These are phyloP conservation scores for Cyclina sinensis DNA, from an alignment of 1,140 invertebrate species.

Conservation along the genomic window DNA sequence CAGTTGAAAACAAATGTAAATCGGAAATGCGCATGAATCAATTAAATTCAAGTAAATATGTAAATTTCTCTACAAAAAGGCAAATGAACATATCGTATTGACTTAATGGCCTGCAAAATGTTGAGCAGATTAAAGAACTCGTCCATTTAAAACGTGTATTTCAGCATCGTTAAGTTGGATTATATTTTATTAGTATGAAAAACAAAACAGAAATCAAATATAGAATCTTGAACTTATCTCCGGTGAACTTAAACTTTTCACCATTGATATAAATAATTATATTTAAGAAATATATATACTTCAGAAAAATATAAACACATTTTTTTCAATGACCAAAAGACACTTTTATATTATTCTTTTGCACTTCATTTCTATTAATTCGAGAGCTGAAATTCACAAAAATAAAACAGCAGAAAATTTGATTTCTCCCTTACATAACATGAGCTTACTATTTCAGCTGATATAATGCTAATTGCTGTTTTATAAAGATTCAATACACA, in stretches of 20 bases:
- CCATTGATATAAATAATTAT: too few relatives aligned
- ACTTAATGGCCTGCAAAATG: constrained; percentile 6
- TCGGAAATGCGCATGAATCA: constrained; percentile 41
- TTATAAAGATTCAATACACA: constrained; percentile 22
- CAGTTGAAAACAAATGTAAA: constrained; percentile 56
- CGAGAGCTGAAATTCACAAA: too few relatives aligned
- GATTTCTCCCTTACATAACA: neutral
- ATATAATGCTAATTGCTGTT: constrained; percentile 15
- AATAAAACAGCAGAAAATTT: constrained; percentile 5
- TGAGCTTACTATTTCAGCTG: constrained; percentile 23
- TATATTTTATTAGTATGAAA: too few relatives aligned
- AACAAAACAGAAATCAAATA: too few relatives aligned
- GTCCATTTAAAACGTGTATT: neutral
- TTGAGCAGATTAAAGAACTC: neutral
- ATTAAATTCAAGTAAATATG: constrained; percentile 45
- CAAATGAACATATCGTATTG: constrained; percentile 13
- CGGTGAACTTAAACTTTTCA: too few relatives aligned
- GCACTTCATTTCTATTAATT: too few relatives aligned
- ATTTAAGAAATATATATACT: too few relatives aligned
- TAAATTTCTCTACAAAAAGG: neutral
- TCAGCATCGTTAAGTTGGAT: too few relatives aligned
- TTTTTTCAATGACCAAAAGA: too few relatives aligned
- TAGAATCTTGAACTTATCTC: too few relatives aligned
- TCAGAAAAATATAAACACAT: too few relatives aligned
- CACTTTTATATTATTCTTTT: too few relatives aligned